phyloP scores from a whole-genome alignment of 2,797 vertebrate genomes.

The Mus spretus region DNA sequence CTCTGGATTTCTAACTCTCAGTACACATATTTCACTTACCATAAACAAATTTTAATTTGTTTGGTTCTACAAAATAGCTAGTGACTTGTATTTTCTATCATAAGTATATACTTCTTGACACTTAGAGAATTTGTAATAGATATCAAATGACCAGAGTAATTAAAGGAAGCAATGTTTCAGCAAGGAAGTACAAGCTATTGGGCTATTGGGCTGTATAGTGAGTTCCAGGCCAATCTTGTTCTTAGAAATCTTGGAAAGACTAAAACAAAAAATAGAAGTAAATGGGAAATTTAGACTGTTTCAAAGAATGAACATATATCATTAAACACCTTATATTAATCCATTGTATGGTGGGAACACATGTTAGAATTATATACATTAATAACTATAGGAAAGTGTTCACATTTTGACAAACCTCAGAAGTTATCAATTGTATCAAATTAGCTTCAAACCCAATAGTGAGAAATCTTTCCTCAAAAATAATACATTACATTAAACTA shows the following conservation, averaged over 20 bases:
- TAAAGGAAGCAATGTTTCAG: neutral
- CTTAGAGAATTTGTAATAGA: slow-evolving; percentile 3
- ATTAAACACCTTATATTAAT: neutral
- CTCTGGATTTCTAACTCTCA: neutral
- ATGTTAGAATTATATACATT: slow-evolving; percentile 1
- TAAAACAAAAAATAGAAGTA: neutral
- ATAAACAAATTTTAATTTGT: neutral
- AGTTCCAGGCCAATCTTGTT: neutral
- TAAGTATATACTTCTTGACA: neutral
- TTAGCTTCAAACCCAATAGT: neutral
- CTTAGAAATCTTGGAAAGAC: neutral
- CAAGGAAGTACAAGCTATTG: neutral
- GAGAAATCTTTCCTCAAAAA: neutral
- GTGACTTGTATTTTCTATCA: neutral
- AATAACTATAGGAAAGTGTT: neutral
- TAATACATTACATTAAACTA: neutral
- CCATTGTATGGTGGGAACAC: neutral
- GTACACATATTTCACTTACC: neutral
- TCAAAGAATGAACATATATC: neutral
- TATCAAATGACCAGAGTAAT: slow-evolving; percentile 42
- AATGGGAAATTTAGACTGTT: neutral
- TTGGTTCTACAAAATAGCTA: slow-evolving; percentile 18
- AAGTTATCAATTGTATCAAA: neutral
- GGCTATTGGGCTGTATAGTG: neutral
- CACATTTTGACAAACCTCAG: neutral